Conservation (phyloP, 2,797 vertebrate genomes). For the Strix occidentalis region DNA sequence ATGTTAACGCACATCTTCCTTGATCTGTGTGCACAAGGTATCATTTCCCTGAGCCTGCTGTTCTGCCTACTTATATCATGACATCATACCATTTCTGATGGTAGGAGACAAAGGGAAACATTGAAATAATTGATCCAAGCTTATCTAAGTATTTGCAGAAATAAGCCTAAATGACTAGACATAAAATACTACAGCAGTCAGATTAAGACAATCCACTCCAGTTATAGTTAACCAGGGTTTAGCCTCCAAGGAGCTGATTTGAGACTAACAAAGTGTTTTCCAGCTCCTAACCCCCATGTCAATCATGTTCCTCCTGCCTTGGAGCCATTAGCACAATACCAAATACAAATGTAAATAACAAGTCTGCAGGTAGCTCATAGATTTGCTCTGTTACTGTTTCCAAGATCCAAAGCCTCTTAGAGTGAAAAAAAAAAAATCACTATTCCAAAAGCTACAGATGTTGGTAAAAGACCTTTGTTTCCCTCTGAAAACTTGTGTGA, state of each 20-base stretch:
- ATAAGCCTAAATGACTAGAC: slow-evolving; percentile 47
- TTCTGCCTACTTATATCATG: not conserved
- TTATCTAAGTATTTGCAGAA: slow-evolving; percentile 61
- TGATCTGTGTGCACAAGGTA: not conserved
- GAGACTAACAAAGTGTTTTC: slow-evolving; percentile 18
- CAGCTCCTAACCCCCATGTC: not conserved
- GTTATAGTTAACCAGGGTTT: slow-evolving; percentile 59
- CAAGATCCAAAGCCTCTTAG: not conserved
- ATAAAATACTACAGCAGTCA: slow-evolving; percentile 28
- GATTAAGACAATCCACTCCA: slow-evolving; percentile 58
- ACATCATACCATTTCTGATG: not conserved
- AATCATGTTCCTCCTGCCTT: not conserved
- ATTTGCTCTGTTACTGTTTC: not conserved
- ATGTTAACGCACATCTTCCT: not conserved
- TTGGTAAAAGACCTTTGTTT: slow-evolving; percentile 29
- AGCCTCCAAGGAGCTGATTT: slow-evolving; percentile 26
- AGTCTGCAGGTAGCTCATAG: not conserved
- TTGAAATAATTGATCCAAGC: slow-evolving; percentile 34
- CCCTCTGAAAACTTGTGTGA: slow-evolving; percentile 11
- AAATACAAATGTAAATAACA: not conserved
- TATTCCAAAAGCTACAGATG: not conserved
- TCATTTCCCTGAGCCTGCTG: not conserved
- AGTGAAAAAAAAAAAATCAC: not conserved
- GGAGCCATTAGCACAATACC: not conserved
- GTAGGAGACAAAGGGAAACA: not conserved